These are phyloP conservation scores for Phataginus tetradactyla DNA, from an alignment of 2,797 vertebrate species.

Conservation along the genomic window DNA sequence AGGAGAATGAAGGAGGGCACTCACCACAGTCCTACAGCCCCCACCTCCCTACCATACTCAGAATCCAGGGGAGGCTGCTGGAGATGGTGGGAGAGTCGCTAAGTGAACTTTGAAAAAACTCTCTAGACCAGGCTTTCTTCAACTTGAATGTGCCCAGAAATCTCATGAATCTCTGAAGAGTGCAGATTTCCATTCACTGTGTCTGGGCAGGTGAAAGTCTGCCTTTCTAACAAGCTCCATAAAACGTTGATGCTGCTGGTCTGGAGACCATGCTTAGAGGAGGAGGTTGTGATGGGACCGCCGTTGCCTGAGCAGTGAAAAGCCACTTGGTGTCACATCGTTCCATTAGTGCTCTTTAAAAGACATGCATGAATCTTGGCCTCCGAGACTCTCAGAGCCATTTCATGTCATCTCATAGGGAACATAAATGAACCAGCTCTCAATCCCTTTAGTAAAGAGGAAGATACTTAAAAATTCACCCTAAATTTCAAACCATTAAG, in stretches of 20 bases:
- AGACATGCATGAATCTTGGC: conserved; percentile 90
- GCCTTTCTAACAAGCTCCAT: neutral
- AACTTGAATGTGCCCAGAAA: neutral
- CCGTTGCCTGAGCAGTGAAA: conserved; percentile 67
- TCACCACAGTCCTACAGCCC: neutral
- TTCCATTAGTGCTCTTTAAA: conserved; percentile 92
- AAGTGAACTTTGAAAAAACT: neutral
- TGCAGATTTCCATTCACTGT: neutral
- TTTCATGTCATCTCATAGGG: conserved; percentile 91
- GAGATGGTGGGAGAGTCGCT: neutral
- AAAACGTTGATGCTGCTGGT: fast-evolving
- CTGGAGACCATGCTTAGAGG: neutral
- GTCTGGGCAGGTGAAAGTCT: neutral
- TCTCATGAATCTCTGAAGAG: neutral
- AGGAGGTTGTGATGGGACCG: neutral
- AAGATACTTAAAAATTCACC: conserved; percentile 78
- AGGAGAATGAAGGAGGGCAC: neutral
- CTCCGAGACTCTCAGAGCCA: conserved; percentile 91
- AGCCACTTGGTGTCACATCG: conserved; percentile 88
- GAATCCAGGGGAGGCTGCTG: neutral
- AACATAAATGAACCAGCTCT: conserved; percentile 90
- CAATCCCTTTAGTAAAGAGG: conserved; percentile 84
- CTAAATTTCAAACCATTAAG: conserved; percentile 78
- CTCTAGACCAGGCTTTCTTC: neutral
- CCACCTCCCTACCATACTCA: neutral